A percentile compares a stretch with the other conserved stretches of the same genome.
These are phyloP conservation scores for Lacerta agilis DNA, from an alignment of 2,797 vertebrate genomes.

Conservation along the genomic window DNA sequence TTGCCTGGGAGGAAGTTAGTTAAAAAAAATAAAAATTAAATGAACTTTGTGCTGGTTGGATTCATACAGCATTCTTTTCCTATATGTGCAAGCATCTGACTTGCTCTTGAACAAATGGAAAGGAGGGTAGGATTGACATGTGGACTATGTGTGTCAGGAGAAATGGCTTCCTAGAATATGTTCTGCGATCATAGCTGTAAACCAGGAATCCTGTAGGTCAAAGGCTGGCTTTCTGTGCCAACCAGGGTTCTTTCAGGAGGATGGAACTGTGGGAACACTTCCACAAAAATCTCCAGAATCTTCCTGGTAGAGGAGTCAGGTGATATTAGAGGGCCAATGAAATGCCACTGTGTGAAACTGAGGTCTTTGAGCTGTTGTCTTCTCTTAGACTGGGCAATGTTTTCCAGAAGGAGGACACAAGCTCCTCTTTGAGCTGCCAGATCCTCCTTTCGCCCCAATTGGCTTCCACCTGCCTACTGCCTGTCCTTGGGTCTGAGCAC, in stretches of 20 bases:
- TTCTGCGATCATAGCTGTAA: not conserved
- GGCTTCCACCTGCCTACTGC: not conserved
- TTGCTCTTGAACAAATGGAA: not conserved
- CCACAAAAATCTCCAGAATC: not conserved
- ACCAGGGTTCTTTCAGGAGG: too few relatives aligned
- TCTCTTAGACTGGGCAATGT: not conserved
- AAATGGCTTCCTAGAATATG: not conserved
- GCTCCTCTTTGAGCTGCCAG: not conserved
- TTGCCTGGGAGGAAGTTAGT: constrained; percentile 3
- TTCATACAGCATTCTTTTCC: constrained; percentile 16
- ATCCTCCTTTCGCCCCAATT: not conserved
- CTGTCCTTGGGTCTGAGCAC: not conserved
- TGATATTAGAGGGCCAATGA: not conserved
- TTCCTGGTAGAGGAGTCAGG: not conserved
- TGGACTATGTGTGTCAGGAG: not conserved
- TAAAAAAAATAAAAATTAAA: not conserved
- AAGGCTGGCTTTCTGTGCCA: not conserved
- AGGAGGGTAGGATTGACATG: not conserved
- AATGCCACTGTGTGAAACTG: not conserved
- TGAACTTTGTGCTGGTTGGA: not conserved
- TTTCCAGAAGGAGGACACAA: not conserved
- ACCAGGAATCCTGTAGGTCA: not conserved
- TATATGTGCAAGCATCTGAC: not conserved
- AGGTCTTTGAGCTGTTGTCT: not conserved
- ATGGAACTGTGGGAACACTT: not conserved